phyloP scores from a whole-genome alignment of 2,113 vertebrate genomes.

The Sakesphorus luctuosus region DNA sequence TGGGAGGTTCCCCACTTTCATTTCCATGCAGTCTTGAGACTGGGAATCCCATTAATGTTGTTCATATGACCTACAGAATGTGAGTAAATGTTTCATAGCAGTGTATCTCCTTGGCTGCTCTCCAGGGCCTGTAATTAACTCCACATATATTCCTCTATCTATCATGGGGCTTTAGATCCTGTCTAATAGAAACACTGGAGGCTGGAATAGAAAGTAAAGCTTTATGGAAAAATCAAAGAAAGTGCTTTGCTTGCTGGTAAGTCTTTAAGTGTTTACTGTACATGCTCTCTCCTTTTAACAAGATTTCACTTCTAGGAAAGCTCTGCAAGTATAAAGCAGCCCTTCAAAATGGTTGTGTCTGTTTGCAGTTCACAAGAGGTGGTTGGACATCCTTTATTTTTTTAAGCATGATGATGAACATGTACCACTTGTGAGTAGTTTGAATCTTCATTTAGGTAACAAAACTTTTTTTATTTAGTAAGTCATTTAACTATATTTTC shows the following conservation, averaged over 20 bases:
- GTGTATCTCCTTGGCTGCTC: background rate
- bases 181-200: background rate
- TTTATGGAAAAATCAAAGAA: background rate
- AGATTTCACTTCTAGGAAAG: background rate
- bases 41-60: conserved; percentile 48
- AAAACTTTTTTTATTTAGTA: background rate
- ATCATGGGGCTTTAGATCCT: background rate
- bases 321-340: background rate
- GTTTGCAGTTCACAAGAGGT: background rate
- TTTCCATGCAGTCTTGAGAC: background rate
- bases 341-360: background rate
- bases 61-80: background rate
- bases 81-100: conserved; percentile 17
- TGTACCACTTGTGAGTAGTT: background rate
- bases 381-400: background rate
- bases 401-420: background rate
- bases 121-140: conserved; percentile 28
- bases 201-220: background rate
- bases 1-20: background rate
- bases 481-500: background rate
- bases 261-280: background rate
- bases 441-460: background rate
- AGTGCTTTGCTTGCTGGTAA: background rate
- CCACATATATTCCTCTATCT: background rate
- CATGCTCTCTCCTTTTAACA: background rate